Evolutionary conservation across 2,797 vertebrate species (phyloP).

Genomic region (Naso thynnoides): DNA sequence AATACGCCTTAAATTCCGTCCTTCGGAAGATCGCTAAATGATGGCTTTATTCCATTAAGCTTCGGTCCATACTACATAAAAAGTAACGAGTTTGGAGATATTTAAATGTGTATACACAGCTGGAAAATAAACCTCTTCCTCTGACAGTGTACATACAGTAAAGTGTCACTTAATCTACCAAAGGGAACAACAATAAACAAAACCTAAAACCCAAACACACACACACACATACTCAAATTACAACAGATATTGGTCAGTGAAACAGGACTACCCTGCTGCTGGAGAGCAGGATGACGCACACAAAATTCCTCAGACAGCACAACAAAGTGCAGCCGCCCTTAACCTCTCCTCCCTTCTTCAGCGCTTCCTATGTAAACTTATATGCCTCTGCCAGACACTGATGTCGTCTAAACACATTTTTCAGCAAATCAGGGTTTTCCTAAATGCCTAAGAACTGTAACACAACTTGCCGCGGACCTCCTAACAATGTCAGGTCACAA

Average conservation of each 20-base stretch:
- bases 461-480: background rate
- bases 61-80: background rate
- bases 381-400: slow-evolving; percentile 39
- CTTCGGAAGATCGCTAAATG: slow-evolving; percentile 9
- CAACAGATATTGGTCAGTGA: slow-evolving; percentile 70
- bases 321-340: slow-evolving; percentile 59
- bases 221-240: slow-evolving; percentile 45
- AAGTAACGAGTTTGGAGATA: background rate
- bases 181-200: slow-evolving; percentile 61
- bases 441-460: background rate
- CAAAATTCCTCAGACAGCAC: slow-evolving; percentile 74
- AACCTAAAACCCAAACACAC: slow-evolving; percentile 59
- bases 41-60: slow-evolving; percentile 28
- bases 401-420: slow-evolving; percentile 23
- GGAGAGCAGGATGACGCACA: slow-evolving; percentile 74
- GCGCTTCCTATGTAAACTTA: slow-evolving; percentile 65
- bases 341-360: slow-evolving; percentile 47
- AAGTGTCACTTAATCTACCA: slow-evolving; percentile 35
- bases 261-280: slow-evolving; percentile 67
- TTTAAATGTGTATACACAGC: slow-evolving; percentile 1
- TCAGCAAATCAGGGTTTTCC: background rate
- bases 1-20: slow-evolving; percentile 38
- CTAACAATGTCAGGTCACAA: background rate
- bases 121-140: slow-evolving; percentile 41
- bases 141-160: slow-evolving; percentile 21